These are phyloP conservation scores for Apaloderma vittatum DNA, from an alignment of 2,113 vertebrate species.

Conservation along the genomic window DNA sequence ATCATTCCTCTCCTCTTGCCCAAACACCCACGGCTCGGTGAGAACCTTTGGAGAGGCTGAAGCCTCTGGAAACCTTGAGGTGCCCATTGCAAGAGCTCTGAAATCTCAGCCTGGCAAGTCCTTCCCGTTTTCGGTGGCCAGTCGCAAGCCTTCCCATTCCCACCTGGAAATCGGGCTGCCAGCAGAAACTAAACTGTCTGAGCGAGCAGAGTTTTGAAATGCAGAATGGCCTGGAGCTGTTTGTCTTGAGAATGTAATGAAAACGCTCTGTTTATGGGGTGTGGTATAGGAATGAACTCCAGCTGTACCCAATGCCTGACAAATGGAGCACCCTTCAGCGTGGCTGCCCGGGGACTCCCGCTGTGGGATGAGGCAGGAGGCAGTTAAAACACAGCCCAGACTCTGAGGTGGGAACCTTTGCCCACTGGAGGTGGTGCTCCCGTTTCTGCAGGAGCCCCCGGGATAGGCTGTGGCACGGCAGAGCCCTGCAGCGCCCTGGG, in stretches of 20 bases:
- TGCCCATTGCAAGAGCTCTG: rapidly evolving
- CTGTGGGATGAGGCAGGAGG: not conserved
- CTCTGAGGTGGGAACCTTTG: too few species aligned
- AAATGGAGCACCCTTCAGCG: rapidly evolving
- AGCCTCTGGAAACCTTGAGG: not conserved
- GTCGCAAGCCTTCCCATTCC: rapidly evolving
- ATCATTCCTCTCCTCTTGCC: not conserved
- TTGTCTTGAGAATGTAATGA: not conserved
- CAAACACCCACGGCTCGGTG: not conserved
- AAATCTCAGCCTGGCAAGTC: not conserved
- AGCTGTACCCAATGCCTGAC: not conserved
- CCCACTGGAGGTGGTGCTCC: too few species aligned
- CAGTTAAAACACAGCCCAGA: rapidly evolving
- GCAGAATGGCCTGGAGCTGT: not conserved
- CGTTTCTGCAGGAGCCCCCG: not conserved
- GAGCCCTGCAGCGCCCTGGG: not conserved
- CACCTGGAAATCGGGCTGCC: not conserved
- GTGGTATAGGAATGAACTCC: rapidly evolving
- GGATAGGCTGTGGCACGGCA: not conserved
- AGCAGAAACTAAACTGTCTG: not conserved
- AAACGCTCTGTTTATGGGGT: not conserved
- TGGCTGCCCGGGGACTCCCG: not conserved
- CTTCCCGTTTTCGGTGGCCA: rapidly evolving
- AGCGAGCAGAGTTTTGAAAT: not conserved
- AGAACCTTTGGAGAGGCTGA: rapidly evolving